phyloP scores from a whole-genome alignment of 1,140 invertebrate genomes.

The Phocides pigmalion region DNA sequence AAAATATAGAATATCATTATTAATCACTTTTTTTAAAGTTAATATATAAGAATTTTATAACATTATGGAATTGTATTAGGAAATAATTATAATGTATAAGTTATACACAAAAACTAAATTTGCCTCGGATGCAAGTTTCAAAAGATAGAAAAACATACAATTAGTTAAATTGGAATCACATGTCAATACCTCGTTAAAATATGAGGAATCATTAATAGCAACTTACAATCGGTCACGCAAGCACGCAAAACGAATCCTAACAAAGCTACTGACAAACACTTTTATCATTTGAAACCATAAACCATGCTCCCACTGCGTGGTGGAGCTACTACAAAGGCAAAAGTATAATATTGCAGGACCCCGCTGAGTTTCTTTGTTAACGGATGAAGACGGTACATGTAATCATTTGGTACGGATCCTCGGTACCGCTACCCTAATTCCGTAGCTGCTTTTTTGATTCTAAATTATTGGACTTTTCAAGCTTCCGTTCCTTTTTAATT shows the following conservation, averaged over 20 bases:
- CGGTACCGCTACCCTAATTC: conserved; percentile 74
- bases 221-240: conserved; percentile 62
- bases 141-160: not conserved
- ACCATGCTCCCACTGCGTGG: conserved; percentile 75
- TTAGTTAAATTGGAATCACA: conserved; percentile 37
- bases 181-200: conserved; percentile 64
- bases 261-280: conserved; percentile 78
- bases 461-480: conserved; percentile 74
- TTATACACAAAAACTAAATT: not conserved
- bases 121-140: not conserved
- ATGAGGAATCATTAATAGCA: conserved; percentile 50
- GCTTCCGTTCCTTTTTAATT: conserved; percentile 67
- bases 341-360: conserved; percentile 79
- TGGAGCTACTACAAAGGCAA: conserved; percentile 75
- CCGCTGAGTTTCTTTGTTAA: conserved; percentile 78
- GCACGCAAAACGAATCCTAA: conserved; percentile 63
- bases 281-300: conserved; percentile 82
- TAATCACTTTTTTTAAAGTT: no score
- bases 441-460: conserved; percentile 70
- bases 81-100: no score
- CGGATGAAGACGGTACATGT: conserved; percentile 77
- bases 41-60: no score
- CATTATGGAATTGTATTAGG: no score
- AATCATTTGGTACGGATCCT: conserved; percentile 79
- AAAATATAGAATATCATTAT: no score